phyloP scores from a whole-genome alignment of 2,113 vertebrate genomes.

The Arothron firmamentum region DNA sequence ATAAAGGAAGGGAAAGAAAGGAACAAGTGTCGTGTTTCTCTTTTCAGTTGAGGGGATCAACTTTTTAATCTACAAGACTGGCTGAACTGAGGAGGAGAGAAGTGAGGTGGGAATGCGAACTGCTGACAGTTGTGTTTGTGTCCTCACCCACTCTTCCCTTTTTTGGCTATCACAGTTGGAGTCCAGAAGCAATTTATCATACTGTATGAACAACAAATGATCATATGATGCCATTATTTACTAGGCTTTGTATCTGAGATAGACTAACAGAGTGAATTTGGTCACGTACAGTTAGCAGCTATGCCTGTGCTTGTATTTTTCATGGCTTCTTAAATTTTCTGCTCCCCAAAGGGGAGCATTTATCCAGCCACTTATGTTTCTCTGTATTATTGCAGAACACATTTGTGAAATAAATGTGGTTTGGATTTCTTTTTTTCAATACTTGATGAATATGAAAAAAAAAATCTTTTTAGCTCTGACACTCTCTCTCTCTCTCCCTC shows the following conservation, averaged over 20 bases:
- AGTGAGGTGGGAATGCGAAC: slow-evolving; percentile 57
- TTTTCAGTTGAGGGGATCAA: slow-evolving; percentile 58
- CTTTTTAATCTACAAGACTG: slow-evolving; percentile 65
- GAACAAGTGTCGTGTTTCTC: slow-evolving; percentile 63
- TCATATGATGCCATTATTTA: too few relatives aligned
- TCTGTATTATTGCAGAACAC: too few relatives aligned
- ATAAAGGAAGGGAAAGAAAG: slow-evolving; percentile 51
- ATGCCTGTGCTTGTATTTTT: too few relatives aligned
- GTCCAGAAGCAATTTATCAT: background rate
- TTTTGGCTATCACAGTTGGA: background rate
- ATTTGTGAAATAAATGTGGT: too few relatives aligned
- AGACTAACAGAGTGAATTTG: too few relatives aligned
- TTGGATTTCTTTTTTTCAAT: too few relatives aligned
- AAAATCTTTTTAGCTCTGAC: background rate
- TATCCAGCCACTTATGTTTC: too few relatives aligned
- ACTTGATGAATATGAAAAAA: too few relatives aligned
- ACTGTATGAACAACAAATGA: background rate
- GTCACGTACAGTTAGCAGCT: too few relatives aligned
- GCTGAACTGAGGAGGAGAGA: slow-evolving; percentile 58
- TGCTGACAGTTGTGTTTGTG: slow-evolving; percentile 53
- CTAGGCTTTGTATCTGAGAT: too few relatives aligned
- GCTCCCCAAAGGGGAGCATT: too few relatives aligned
- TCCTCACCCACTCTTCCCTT: slow-evolving; percentile 4
- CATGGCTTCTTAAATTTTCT: too few relatives aligned
- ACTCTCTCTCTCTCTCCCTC: background rate